phyloP scores from a whole-genome alignment of 2,888 invertebrate genomes.

The Patella depressa region DNA sequence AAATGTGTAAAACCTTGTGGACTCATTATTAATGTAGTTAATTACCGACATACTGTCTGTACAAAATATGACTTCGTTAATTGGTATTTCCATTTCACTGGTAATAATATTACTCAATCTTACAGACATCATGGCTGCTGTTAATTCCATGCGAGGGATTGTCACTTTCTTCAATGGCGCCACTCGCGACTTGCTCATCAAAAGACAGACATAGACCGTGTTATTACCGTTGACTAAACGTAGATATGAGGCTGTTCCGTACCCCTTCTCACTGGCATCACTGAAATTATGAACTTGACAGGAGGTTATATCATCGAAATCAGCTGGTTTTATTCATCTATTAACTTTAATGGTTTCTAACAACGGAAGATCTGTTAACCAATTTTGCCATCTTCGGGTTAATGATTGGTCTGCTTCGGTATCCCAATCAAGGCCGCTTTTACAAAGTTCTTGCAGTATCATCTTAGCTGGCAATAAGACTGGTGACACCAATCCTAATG shows the following conservation, averaged over 20 bases:
- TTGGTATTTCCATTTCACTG: neutral
- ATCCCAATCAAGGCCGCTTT: constrained; percentile 15
- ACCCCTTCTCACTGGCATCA: constrained; percentile 21
- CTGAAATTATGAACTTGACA: constrained; percentile 18
- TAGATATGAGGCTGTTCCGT: constrained; percentile 16
- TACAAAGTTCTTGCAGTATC: constrained; percentile 3
- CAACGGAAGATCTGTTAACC: constrained; percentile 15
- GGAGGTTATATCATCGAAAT: neutral
- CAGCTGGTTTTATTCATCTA: neutral
- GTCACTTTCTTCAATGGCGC: constrained; percentile 16
- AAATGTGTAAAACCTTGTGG: constrained; percentile 13
- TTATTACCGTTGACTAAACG: constrained; percentile 6
- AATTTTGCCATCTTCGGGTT: neutral
- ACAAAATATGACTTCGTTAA: constrained; percentile 5
- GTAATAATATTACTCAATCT: neutral
- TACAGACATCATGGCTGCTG: constrained; percentile 17
- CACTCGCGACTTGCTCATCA: constrained; percentile 19
- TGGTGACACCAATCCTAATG: constrained; percentile 19
- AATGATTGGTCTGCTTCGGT: neutral
- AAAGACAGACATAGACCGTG: constrained; percentile 1
- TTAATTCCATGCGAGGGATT: constrained; percentile 21
- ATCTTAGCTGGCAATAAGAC: constrained; percentile 1
- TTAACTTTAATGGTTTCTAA: neutral
- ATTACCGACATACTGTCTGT: neutral
- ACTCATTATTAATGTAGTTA: constrained; percentile 18